Percentiles rank a stretch among this genome's conserved stretches.
phyloP scores from a whole-genome alignment of 1,140 invertebrate species.

The Euura saliciscinereae region DNA sequence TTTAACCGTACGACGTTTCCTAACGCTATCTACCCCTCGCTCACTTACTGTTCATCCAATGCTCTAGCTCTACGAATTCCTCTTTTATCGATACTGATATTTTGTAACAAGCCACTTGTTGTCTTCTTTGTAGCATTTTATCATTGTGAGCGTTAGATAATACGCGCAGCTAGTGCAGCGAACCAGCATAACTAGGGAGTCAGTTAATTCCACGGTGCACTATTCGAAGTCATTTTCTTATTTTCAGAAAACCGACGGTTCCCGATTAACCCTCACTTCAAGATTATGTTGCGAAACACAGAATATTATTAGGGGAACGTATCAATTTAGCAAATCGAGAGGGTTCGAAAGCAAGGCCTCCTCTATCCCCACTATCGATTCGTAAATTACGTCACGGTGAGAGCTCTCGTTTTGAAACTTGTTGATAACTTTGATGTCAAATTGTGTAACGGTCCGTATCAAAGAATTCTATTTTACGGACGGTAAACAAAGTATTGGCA shows the following conservation, averaged over 20 bases:
- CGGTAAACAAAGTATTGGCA: not conserved
- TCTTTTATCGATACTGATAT: constrained; percentile 1
- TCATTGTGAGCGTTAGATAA: not conserved
- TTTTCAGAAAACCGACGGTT: too few relatives aligned
- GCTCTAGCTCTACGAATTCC: not conserved
- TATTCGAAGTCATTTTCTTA: not conserved
- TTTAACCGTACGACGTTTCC: not conserved
- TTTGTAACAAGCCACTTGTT: constrained; percentile 1
- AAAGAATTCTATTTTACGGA: too few relatives aligned
- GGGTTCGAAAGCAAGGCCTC: too few relatives aligned
- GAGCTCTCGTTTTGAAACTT: not conserved
- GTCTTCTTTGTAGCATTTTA: not conserved
- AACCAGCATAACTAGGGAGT: not conserved
- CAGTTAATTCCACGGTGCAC: not conserved
- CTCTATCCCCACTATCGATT: too few relatives aligned
- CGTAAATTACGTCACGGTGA: not conserved
- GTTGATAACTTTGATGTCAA: not conserved
- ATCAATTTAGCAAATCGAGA: too few relatives aligned
- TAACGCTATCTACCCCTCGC: not conserved
- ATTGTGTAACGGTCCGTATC: too few relatives aligned
- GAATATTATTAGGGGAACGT: too few relatives aligned
- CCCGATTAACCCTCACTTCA: too few relatives aligned
- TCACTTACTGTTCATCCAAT: not conserved
- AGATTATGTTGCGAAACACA: too few relatives aligned
- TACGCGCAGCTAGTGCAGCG: not conserved